phyloP scores from a whole-genome alignment of 2,888 invertebrate genomes.

The Lepidocyrtinus sp. region DNA sequence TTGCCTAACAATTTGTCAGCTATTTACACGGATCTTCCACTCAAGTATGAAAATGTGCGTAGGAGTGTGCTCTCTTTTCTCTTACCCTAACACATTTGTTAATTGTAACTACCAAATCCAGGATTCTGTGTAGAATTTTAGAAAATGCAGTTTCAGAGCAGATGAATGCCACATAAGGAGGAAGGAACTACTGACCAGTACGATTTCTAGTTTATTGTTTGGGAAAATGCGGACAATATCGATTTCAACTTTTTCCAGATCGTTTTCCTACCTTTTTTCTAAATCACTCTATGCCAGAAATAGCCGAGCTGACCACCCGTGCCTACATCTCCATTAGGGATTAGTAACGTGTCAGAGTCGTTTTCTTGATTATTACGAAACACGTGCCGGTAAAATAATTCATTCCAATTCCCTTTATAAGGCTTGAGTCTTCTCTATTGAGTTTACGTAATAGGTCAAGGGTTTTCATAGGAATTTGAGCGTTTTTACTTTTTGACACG shows the following conservation, averaged over 20 bases:
- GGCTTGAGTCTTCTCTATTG: not conserved
- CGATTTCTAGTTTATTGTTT: constrained; percentile 2
- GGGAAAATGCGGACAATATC: constrained; percentile 25
- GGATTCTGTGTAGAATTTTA: constrained; percentile 16
- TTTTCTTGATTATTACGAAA: constrained; percentile 44
- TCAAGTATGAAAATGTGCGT: not conserved
- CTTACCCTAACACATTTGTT: constrained; percentile 2
- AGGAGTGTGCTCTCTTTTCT: constrained; percentile 1
- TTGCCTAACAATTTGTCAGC: constrained; percentile 49
- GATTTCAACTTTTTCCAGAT: constrained; percentile 36
- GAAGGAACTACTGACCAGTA: constrained; percentile 52
- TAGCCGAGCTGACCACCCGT: constrained; percentile 66
- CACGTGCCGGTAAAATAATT: constrained; percentile 60
- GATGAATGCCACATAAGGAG: constrained; percentile 42
- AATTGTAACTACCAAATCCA: too few relatives aligned
- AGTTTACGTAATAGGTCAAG: constrained; percentile 35
- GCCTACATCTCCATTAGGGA: constrained; percentile 67
- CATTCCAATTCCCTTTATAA: constrained; percentile 12
- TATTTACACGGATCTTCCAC: not conserved
- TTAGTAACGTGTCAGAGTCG: constrained; percentile 65
- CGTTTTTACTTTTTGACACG: constrained; percentile 21
- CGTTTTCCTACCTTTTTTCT: constrained; percentile 64
- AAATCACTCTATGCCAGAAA: constrained; percentile 33
- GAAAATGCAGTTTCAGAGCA: not conserved
- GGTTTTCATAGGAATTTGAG: constrained; percentile 19